These are phyloP conservation scores for Scophthalmus maximus DNA, from an alignment of 2,113 vertebrate genomes.

Conservation along the genomic window DNA sequence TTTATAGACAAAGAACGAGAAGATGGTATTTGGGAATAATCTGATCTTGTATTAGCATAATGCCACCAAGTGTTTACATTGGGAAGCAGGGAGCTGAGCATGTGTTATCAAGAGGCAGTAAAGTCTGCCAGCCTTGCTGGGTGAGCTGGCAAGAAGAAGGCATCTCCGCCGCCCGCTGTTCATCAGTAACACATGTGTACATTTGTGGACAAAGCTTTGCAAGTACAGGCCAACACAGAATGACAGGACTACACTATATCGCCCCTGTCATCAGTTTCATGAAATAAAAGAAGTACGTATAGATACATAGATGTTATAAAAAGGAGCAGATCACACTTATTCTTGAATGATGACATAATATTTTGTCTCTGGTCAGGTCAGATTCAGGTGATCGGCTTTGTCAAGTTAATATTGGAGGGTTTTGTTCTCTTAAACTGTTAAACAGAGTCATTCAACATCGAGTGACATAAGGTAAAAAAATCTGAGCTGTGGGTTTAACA, in stretches of 20 bases:
- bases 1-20: too few relatives aligned
- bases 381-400: not conserved
- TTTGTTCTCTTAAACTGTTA: too few relatives aligned
- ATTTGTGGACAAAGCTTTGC: slow-evolving; percentile 44
- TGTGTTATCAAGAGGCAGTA: slow-evolving; percentile 46
- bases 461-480: slow-evolving; percentile 5
- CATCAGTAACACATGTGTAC: slow-evolving; percentile 54
- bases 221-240: slow-evolving; percentile 40
- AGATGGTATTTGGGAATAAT: too few relatives aligned
- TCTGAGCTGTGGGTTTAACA: not conserved
- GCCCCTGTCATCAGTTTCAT: too few relatives aligned
- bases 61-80: slow-evolving; percentile 63
- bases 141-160: slow-evolving; percentile 50
- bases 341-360: too few relatives aligned
- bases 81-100: slow-evolving; percentile 49
- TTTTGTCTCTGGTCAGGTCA: not conserved
- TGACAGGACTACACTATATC: not conserved
- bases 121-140: slow-evolving; percentile 57
- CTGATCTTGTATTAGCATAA: too few relatives aligned
- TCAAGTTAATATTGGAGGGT: not conserved
- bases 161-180: slow-evolving; percentile 41
- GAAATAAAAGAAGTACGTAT: too few relatives aligned
- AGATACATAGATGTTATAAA: too few relatives aligned
- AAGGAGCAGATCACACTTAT: too few relatives aligned
- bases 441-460: too few relatives aligned